Evolutionary conservation across 2,113 vertebrate species (phyloP).

Genomic region (Microtus pennsylvanicus): DNA sequence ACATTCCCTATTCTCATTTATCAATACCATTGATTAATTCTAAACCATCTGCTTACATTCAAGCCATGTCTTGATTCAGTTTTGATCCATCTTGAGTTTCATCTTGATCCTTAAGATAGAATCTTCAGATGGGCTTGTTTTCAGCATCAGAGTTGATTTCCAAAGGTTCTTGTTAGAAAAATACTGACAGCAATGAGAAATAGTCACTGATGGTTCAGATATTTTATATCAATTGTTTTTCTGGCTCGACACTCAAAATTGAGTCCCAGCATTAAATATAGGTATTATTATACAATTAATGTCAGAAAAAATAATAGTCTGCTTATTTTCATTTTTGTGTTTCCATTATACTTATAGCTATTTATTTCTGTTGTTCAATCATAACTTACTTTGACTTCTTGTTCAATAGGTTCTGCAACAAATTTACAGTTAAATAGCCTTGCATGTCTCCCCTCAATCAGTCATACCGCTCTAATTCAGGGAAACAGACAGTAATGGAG

Average conservation of each 20-base stretch:
- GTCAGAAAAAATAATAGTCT: conserved; percentile 78
- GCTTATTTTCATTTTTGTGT: conserved; percentile 81
- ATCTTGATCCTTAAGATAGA: neutral
- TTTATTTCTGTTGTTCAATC: conserved; percentile 74
- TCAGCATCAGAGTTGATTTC: conserved; percentile 48
- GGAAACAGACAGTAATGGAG: conserved; percentile 67
- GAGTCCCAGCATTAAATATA: conserved; percentile 73
- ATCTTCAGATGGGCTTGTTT: conserved; percentile 26
- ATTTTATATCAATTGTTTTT: conserved; percentile 77
- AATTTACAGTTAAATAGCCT: conserved; percentile 77
- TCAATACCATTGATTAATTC: neutral
- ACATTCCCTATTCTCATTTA: neutral
- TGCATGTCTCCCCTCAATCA: conserved; percentile 58
- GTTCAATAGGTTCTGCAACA: conserved; percentile 68
- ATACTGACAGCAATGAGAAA: conserved; percentile 51
- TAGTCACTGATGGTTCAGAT: conserved; percentile 60
- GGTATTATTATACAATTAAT: conserved; percentile 78
- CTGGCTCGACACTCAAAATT: conserved; percentile 69
- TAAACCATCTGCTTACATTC: neutral
- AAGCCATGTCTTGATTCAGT: conserved; percentile 31
- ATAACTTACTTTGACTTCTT: conserved; percentile 60
- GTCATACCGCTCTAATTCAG: conserved; percentile 59
- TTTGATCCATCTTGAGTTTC: neutral
- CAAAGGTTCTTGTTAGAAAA: conserved; percentile 63
- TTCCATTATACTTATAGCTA: conserved; percentile 70